Conservation (phyloP, 2,113 vertebrate species). For the Rhagologus leucostigma region DNA sequence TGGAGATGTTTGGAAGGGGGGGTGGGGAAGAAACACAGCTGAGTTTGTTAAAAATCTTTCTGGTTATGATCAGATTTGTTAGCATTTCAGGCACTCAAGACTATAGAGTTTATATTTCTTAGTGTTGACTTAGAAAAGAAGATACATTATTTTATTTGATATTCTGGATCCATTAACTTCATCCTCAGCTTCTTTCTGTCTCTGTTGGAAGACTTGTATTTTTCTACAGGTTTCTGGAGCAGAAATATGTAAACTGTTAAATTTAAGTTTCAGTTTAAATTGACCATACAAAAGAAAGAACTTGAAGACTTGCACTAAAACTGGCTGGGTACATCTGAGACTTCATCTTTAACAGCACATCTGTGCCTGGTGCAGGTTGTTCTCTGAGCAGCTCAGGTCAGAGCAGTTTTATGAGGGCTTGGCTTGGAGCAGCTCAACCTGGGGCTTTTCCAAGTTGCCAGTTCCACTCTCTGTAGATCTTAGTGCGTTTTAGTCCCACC, state of each 20-base stretch:
- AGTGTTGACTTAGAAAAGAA: not conserved
- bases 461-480: not conserved
- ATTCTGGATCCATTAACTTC: not conserved
- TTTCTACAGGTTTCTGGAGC: not conserved
- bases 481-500: not conserved
- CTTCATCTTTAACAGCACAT: not conserved
- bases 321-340: not conserved
- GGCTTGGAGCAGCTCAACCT: not conserved
- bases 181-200: not conserved
- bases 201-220: not conserved
- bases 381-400: not conserved
- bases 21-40: accelerated
- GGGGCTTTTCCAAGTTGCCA: not conserved
- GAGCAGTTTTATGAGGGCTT: not conserved
- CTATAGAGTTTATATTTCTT: not conserved
- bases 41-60: not conserved
- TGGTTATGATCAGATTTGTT: not conserved
- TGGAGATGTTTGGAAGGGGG: not conserved
- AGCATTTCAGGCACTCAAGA: not conserved
- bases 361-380: not conserved
- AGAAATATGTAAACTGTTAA: not conserved
- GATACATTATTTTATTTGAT: not conserved
- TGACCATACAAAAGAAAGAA: not conserved
- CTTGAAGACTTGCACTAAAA: not conserved
- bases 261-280: not conserved